phyloP scores from a whole-genome alignment of 2,888 invertebrate species.

The Aleiodes leptofemur region DNA sequence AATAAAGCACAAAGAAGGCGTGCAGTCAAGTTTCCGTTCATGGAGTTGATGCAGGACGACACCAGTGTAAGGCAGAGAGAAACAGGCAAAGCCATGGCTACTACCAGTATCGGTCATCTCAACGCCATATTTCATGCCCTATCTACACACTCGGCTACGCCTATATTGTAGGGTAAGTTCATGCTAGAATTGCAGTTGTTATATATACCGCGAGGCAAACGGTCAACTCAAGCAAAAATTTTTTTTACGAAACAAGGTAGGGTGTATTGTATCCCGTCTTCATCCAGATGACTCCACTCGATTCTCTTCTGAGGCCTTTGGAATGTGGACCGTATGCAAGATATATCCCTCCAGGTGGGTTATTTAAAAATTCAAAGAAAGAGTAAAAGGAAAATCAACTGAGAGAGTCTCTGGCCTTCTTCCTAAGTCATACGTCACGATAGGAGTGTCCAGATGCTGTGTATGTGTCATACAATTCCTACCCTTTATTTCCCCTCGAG shows the following conservation, averaged over 20 bases:
- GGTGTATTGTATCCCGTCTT: conserved; percentile 59
- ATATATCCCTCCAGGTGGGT: conserved; percentile 52
- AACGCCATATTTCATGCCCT: conserved; percentile 69
- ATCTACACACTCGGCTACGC: conserved; percentile 67
- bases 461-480: background rate
- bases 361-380: conserved; percentile 27
- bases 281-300: conserved; percentile 64
- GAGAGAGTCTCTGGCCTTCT: background rate
- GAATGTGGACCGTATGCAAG: conserved; percentile 60
- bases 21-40: conserved; percentile 54
- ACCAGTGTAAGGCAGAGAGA: conserved; percentile 32
- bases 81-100: conserved; percentile 46
- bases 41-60: conserved; percentile 45
- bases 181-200: conserved; percentile 45
- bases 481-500: background rate
- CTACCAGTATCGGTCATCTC: conserved; percentile 70
- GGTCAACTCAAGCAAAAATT: conserved; percentile 3
- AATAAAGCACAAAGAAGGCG: conserved; percentile 19
- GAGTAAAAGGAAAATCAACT: no score
- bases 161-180: conserved; percentile 59
- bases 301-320: conserved; percentile 47
- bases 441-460: conserved; percentile 13
- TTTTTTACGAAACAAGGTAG: conserved; percentile 45
- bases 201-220: conserved; percentile 5
- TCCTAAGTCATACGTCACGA: conserved; percentile 7